phyloP scores from a whole-genome alignment of 2,797 vertebrate species.

The Hypotaenidia philippensis region DNA sequence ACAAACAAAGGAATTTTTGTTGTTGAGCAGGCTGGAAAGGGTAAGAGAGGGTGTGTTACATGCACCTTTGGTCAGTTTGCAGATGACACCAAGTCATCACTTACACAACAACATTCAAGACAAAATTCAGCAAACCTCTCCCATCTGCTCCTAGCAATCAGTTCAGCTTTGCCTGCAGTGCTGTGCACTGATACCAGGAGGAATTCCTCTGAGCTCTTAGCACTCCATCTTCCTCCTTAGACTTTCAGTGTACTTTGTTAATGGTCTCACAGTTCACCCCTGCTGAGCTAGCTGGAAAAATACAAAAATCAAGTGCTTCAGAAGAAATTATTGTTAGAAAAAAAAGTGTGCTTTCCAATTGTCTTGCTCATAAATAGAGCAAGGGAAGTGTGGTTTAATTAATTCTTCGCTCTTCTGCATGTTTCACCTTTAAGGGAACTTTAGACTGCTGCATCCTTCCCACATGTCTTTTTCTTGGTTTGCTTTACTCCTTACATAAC shows the following conservation, averaged over 20 bases:
- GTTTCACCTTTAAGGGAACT: neutral
- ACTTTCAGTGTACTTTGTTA: neutral
- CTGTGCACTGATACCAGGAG: neutral
- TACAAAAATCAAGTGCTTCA: neutral
- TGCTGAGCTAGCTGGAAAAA: neutral
- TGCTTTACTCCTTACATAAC: neutral
- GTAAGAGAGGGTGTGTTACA: neutral
- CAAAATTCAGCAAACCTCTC: neutral
- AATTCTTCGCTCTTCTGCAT: neutral
- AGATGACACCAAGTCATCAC: neutral
- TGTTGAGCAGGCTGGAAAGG: neutral
- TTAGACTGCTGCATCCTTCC: neutral
- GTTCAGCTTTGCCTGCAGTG: neutral
- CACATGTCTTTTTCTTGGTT: neutral
- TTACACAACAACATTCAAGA: neutral
- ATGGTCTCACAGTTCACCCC: neutral
- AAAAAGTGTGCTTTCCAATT: neutral
- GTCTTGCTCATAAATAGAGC: neutral
- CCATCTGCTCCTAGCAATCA: neutral
- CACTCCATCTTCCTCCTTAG: neutral
- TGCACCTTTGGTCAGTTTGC: no score
- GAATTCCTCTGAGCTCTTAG: neutral
- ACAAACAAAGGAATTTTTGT: neutral
- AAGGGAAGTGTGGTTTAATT: neutral
- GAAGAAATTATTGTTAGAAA: neutral